These are phyloP conservation scores for Chamaea fasciata DNA, from an alignment of 2,113 vertebrate genomes.

Conservation along the genomic window DNA sequence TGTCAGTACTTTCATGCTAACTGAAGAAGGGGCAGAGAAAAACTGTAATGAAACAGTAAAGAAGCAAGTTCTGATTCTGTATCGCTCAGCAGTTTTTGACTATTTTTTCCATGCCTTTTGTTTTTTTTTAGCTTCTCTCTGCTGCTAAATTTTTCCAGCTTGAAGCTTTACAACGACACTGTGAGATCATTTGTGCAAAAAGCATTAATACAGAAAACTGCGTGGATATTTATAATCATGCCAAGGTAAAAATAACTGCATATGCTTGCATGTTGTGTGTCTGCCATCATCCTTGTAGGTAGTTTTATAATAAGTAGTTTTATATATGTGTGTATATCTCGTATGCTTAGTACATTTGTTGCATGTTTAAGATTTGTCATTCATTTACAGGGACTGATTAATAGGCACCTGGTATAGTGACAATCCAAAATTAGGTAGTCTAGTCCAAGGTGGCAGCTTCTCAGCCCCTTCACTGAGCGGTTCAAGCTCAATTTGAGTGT, in stretches of 20 bases:
- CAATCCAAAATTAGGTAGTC: background rate
- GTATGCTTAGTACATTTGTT: background rate
- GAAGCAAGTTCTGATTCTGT: background rate
- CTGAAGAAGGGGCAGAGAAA: background rate
- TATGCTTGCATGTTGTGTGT: background rate
- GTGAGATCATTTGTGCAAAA: conserved; percentile 97
- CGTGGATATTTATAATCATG: conserved; percentile 97
- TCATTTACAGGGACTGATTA: background rate
- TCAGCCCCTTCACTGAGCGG: background rate
- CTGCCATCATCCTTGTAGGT: background rate
- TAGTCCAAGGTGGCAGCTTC: background rate
- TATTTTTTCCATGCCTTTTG: background rate
- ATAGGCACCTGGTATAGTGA: background rate
- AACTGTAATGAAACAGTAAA: background rate
- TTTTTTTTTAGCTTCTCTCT: conserved; percentile 85
- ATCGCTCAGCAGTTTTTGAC: background rate
- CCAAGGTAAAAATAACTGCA: conserved; percentile 81
- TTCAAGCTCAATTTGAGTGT: background rate
- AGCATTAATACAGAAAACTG: conserved; percentile 96
- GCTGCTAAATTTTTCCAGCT: conserved; percentile 98
- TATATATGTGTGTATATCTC: background rate
- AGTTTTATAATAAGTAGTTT: background rate
- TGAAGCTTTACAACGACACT: conserved; percentile 96
- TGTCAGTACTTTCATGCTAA: background rate
- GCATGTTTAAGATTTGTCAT: background rate